A percentile compares a stretch with the other conserved stretches of the same genome.
Conservation (phyloP, 2,888 invertebrate species). For the Epistrophe grossulariae region DNA sequence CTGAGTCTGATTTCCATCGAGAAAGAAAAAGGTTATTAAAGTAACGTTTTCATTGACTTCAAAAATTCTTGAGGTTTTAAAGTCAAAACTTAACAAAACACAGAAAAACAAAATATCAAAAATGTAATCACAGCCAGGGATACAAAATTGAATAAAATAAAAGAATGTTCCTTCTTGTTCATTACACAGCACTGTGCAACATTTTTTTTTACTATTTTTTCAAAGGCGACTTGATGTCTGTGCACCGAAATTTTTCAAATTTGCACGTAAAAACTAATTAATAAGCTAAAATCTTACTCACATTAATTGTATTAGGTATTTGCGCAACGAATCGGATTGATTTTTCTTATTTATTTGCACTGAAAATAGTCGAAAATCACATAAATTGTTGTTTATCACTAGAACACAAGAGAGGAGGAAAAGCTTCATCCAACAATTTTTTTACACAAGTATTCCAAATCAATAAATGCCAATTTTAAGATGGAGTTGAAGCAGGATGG, state of each 20-base stretch:
- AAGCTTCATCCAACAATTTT: conserved; percentile 69
- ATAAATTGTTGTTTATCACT: conserved; percentile 73
- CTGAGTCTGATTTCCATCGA: conserved; percentile 31
- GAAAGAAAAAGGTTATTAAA: conserved; percentile 2
- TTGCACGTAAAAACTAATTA: conserved; percentile 49
- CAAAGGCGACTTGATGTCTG: conserved; percentile 72
- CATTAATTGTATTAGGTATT: conserved; percentile 49
- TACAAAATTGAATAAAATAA: conserved; percentile 38
- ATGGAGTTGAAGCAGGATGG: conserved; percentile 62
- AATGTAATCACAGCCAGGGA: conserved; percentile 51
- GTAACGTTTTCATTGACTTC: neutral
- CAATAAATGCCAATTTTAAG: conserved; percentile 74
- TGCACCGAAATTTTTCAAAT: conserved; percentile 47
- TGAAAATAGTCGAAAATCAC: conserved; percentile 58
- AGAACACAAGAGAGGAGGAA: conserved; percentile 67
- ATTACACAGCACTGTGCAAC: conserved; percentile 53
- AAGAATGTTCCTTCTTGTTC: conserved; percentile 16
- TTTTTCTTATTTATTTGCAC: conserved; percentile 61
- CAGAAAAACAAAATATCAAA: conserved; percentile 9
- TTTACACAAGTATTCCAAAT: conserved; percentile 70
- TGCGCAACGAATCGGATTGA: conserved; percentile 48
- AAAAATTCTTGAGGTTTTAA: neutral
- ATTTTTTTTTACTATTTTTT: conserved; percentile 44
- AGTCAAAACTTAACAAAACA: neutral
- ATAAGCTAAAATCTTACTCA: conserved; percentile 57